Evolutionary conservation across 2,888 invertebrate genomes (phyloP).

Genomic region (Terebella lapidaria): DNA sequence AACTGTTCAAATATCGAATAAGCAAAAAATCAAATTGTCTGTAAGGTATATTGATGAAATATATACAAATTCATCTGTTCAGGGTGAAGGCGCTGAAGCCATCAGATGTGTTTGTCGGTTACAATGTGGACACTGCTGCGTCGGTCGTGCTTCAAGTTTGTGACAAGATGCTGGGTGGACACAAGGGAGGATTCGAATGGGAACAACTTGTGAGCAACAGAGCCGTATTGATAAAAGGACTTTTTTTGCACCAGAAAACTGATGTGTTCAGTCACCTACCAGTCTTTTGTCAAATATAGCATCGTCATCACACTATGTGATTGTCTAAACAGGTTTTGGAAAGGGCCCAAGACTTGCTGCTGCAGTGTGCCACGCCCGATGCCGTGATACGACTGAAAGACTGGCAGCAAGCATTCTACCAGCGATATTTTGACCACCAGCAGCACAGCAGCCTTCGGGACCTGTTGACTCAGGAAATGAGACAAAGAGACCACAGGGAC

Average conservation of each 20-base stretch:
- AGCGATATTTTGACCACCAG: constrained; percentile 33
- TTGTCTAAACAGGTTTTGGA: constrained; percentile 11
- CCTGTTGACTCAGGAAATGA: constrained; percentile 25
- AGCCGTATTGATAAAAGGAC: neutral
- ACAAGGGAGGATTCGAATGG: neutral
- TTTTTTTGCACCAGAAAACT: too few species aligned
- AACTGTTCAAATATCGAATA: too few species aligned
- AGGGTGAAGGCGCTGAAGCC: too few species aligned
- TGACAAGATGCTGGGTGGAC: neutral
- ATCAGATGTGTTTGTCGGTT: constrained; percentile 42
- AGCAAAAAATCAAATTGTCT: too few species aligned
- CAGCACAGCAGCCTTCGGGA: constrained; percentile 34
- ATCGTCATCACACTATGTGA: neutral
- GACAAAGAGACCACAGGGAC: neutral
- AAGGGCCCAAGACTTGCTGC: constrained; percentile 28
- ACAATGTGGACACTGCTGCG: constrained; percentile 38
- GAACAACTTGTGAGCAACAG: neutral
- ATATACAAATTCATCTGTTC: too few species aligned
- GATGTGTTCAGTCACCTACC: too few species aligned
- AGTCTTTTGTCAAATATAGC: neutral
- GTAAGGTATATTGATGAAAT: too few species aligned
- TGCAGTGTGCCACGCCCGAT: constrained; percentile 44
- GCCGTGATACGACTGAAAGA: constrained; percentile 30
- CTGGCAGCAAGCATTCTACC: constrained; percentile 19
- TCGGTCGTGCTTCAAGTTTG: constrained; percentile 34